These are phyloP conservation scores for Dendrolimus punctatus DNA, from an alignment of 1,140 invertebrate genomes.

Conservation along the genomic window DNA sequence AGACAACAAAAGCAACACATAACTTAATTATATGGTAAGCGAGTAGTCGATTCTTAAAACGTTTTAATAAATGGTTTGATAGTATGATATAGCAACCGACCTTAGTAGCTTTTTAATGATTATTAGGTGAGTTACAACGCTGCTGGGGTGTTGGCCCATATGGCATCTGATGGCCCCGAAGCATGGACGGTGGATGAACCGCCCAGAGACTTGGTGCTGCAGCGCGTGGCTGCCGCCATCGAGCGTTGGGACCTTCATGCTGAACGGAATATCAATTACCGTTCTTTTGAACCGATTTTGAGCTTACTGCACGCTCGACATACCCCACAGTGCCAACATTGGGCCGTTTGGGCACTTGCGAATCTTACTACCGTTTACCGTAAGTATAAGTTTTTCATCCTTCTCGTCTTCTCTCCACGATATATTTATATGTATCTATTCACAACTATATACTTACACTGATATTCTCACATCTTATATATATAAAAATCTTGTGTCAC, in stretches of 20 bases:
- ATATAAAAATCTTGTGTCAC: too few species aligned
- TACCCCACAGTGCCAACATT: slow-evolving; percentile 93
- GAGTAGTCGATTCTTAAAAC: too few species aligned
- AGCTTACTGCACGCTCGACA: slow-evolving; percentile 85
- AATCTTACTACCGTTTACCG: slow-evolving; percentile 95
- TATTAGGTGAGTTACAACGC: slow-evolving; percentile 94
- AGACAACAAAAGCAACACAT: too few species aligned
- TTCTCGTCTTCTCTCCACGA: slow-evolving; percentile 38
- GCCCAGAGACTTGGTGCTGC: slow-evolving; percentile 81
- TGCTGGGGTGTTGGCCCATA: slow-evolving; percentile 95
- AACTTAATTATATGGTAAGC: too few species aligned
- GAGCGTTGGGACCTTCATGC: slow-evolving; percentile 89
- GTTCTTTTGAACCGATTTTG: slow-evolving; percentile 94
- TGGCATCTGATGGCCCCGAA: slow-evolving; percentile 91
- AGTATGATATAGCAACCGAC: too few species aligned
- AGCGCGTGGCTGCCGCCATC: slow-evolving; percentile 85
- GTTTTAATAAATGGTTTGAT: too few species aligned
- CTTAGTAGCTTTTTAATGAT: background rate
- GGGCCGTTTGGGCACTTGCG: slow-evolving; percentile 98
- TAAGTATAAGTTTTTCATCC: slow-evolving; percentile 72
- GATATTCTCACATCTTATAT: too few species aligned
- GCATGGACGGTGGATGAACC: slow-evolving; percentile 86
- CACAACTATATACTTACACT: too few species aligned
- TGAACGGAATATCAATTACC: slow-evolving; percentile 96
- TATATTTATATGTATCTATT: slow-evolving; percentile 1